These are phyloP conservation scores for Dendrocincla fuliginosa DNA, from an alignment of 2,797 vertebrate species.

Conservation along the genomic window DNA sequence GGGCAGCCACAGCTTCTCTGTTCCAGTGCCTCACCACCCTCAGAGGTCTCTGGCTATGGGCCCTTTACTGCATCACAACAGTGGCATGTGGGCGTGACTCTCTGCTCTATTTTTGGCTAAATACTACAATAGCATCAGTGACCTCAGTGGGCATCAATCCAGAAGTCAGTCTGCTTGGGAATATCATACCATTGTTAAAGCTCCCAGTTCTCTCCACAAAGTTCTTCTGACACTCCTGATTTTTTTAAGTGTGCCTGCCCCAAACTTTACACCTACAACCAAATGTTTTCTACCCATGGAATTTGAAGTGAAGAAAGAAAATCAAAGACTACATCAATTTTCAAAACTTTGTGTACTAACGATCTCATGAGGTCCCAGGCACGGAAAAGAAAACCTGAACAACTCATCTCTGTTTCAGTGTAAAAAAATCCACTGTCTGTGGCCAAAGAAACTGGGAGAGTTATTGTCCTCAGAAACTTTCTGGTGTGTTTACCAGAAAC, in stretches of 20 bases:
- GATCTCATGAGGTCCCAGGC: accelerated
- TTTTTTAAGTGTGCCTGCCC: background rate
- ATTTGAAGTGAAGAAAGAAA: background rate
- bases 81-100: background rate
- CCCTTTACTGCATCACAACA: too few species aligned
- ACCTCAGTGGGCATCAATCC: accelerated
- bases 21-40: background rate
- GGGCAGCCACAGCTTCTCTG: background rate
- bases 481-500: background rate
- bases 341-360: background rate
- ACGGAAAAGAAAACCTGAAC: accelerated
- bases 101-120: background rate
- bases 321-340: background rate
- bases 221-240: background rate
- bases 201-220: background rate
- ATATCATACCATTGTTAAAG: background rate
- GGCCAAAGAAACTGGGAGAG: background rate
- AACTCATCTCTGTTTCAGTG: background rate
- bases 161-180: background rate
- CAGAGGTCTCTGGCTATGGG: background rate
- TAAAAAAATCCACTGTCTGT: background rate
- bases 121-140: accelerated
- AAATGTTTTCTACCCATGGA: background rate
- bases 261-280: background rate
- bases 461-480: background rate